These are phyloP conservation scores for Crax fasciolata DNA, from an alignment of 2,797 vertebrate genomes.

Conservation along the genomic window DNA sequence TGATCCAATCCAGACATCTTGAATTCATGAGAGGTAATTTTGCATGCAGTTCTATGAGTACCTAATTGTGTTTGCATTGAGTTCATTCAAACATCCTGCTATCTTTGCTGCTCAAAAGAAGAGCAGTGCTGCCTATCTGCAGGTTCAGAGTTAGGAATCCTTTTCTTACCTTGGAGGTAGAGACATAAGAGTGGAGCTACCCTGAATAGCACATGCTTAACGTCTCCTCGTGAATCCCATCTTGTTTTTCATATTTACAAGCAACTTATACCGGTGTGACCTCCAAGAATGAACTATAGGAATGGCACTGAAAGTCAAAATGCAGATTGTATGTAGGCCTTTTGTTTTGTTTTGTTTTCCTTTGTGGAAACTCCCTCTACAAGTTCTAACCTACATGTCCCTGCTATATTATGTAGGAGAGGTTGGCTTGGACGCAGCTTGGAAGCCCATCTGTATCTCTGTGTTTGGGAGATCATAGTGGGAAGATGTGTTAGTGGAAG, in stretches of 20 bases:
- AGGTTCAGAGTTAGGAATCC: background rate
- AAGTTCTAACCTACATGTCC: background rate
- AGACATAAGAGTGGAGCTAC: background rate
- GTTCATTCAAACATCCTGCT: background rate
- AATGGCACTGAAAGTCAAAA: background rate
- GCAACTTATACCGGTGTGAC: background rate
- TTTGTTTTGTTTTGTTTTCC: background rate
- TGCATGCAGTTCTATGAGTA: background rate
- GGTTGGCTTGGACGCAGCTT: background rate
- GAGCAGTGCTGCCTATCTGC: background rate
- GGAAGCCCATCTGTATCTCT: background rate
- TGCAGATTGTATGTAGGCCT: background rate
- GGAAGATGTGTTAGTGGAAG: background rate
- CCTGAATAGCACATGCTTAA: background rate
- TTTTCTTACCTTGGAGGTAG: background rate
- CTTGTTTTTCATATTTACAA: background rate
- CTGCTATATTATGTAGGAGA: background rate
- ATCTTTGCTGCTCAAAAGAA: background rate
- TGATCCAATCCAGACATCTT: background rate
- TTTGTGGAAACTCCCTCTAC: background rate
- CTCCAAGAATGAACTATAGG: background rate
- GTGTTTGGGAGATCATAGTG: background rate
- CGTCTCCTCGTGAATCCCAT: background rate
- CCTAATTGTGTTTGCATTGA: background rate
- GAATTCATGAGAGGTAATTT: slow-evolving; percentile 10